Evolutionary conservation across 2,113 vertebrate genomes (phyloP).

Genomic region (Hemiscyllium ocellatum): DNA sequence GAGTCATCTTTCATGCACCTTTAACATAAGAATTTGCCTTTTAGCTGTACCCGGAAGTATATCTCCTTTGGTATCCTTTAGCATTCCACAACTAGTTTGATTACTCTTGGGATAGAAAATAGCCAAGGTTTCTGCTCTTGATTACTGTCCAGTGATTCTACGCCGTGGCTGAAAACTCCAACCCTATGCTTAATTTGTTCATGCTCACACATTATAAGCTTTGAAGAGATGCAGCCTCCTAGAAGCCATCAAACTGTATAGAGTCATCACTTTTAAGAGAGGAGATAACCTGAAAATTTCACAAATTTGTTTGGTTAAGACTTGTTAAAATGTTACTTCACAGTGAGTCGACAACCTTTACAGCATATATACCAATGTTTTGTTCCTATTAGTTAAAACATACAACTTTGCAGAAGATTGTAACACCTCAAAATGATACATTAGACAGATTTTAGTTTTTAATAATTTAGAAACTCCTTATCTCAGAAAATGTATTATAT

Average conservation of each 20-base stretch:
- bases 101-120: neutral
- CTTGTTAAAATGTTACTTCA: neutral
- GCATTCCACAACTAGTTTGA: neutral
- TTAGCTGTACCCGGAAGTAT: neutral
- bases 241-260: neutral
- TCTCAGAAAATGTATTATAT: neutral
- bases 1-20: neutral
- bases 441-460: conserved; percentile 1
- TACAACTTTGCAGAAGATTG: neutral
- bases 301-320: neutral
- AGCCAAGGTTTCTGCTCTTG: neutral
- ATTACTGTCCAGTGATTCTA: neutral
- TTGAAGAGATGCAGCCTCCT: neutral
- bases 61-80: neutral
- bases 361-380: neutral
- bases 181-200: neutral
- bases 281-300: neutral
- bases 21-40: neutral
- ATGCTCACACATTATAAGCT: neutral
- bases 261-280: neutral
- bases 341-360: neutral
- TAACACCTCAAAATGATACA: neutral
- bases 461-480: neutral
- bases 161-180: neutral
- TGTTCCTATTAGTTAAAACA: neutral